A percentile compares a stretch with the other conserved stretches of the same genome.
phyloP scores from a whole-genome alignment of 2,888 invertebrate species.

The Cryptus viduatorius region DNA sequence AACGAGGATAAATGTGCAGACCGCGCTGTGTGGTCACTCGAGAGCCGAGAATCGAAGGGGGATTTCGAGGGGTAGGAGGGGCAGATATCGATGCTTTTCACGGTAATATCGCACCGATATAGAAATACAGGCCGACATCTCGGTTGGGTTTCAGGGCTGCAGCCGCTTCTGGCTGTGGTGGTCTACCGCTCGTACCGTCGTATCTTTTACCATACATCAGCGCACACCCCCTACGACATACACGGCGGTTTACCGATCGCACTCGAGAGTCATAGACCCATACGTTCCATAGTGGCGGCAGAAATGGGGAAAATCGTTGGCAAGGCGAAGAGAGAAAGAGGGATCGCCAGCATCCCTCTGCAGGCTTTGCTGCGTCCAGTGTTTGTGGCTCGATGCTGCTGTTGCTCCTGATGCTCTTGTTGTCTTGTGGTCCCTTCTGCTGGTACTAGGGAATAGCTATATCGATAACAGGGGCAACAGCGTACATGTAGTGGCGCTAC shows the following conservation, averaged over 20 bases:
- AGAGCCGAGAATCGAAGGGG: conserved; percentile 39
- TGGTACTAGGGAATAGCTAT: background rate
- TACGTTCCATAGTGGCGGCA: conserved; percentile 18
- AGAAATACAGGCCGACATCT: conserved; percentile 46
- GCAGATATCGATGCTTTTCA: conserved; percentile 50
- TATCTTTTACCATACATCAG: conserved; percentile 74
- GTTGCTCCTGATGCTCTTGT: conserved; percentile 11
- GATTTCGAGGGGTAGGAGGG: background rate
- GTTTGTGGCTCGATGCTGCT: conserved; percentile 17
- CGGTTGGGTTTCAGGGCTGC: conserved; percentile 51
- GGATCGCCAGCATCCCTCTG: conserved; percentile 41
- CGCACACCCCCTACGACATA: conserved; percentile 67
- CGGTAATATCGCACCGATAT: conserved; percentile 45
- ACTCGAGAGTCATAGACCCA: conserved; percentile 51
- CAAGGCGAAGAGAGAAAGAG: conserved; percentile 33
- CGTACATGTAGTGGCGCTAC: conserved; percentile 7
- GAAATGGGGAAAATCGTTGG: conserved; percentile 1
- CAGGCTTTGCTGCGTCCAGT: conserved; percentile 13
- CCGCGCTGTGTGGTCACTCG: conserved; percentile 8
- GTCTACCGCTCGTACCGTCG: conserved; percentile 55
- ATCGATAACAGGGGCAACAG: background rate
- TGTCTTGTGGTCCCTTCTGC: conserved; percentile 7
- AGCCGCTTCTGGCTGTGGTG: conserved; percentile 56
- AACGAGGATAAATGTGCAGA: background rate
- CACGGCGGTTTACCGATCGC: conserved; percentile 65